These are phyloP conservation scores for Habropoda laboriosa DNA, from an alignment of 1,140 invertebrate genomes.

Conservation along the genomic window DNA sequence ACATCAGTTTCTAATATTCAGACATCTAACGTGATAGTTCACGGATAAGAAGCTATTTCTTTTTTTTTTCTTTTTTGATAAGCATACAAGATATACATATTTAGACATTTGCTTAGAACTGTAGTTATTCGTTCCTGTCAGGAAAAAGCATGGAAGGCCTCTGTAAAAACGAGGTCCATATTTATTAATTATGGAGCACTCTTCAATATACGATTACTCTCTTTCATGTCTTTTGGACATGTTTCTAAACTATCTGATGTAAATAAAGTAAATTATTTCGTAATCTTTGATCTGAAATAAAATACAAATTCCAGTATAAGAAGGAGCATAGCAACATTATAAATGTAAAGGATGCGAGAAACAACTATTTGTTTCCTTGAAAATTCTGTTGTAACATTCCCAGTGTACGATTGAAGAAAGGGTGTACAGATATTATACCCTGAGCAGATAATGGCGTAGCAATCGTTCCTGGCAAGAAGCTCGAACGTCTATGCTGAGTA, in stretches of 20 bases:
- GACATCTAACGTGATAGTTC: conserved; percentile 25
- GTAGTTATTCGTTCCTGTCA: conserved; percentile 15
- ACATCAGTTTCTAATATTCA: conserved; percentile 39
- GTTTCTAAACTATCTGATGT: conserved; percentile 1
- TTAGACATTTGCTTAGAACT: conserved; percentile 17
- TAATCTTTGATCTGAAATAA: conserved; percentile 29
- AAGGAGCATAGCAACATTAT: conserved; percentile 22
- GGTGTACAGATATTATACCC: conserved; percentile 54
- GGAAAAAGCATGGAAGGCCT: conserved; percentile 42
- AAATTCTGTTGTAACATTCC: conserved; percentile 33
- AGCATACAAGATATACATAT: conserved; percentile 24
- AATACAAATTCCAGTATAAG: conserved; percentile 2
- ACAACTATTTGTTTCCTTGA: conserved; percentile 3
- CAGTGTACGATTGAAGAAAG: conserved; percentile 51
- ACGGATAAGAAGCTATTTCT: conserved; percentile 7
- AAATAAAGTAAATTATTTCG: conserved; percentile 15
- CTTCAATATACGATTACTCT: conserved; percentile 20
- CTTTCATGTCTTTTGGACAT: background rate
- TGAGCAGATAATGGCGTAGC: conserved; percentile 62
- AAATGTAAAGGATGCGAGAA: conserved; percentile 31
- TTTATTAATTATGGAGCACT: conserved; percentile 48
- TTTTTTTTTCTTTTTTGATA: background rate
- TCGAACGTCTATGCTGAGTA: conserved; percentile 61
- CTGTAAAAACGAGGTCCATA: conserved; percentile 48
- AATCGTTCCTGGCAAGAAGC: conserved; percentile 57